phyloP scores from a whole-genome alignment of 2,888 invertebrate genomes.

The Pollenia angustigena region DNA sequence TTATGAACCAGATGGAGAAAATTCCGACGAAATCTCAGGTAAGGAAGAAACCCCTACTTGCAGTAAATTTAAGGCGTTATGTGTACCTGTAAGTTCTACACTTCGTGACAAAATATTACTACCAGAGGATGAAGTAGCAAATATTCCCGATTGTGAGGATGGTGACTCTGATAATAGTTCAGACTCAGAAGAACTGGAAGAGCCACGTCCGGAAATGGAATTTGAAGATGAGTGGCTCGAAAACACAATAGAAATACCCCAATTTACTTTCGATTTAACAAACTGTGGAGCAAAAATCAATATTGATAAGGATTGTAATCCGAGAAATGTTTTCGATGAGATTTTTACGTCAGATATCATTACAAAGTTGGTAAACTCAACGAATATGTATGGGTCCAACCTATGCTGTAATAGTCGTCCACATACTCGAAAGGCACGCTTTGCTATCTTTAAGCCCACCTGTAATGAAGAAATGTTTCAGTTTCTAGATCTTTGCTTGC shows the following conservation, averaged over 20 bases:
- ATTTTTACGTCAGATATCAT: too few relatives aligned
- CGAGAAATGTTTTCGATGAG: too few relatives aligned
- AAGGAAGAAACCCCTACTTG: not conserved
- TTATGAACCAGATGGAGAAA: constrained; percentile 25
- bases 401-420: not conserved
- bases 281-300: not conserved
- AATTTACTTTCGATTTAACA: constrained; percentile 38
- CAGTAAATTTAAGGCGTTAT: constrained; percentile 8
- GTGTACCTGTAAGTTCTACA: not conserved
- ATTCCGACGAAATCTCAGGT: not conserved
- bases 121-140: not conserved
- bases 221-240: constrained; percentile 16
- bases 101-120: not conserved
- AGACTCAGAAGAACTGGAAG: constrained; percentile 18
- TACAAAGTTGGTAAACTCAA: too few relatives aligned
- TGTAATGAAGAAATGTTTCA: constrained; percentile 30
- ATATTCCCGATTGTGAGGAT: not conserved
- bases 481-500: too few relatives aligned
- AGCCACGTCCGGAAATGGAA: not conserved
- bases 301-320: too few relatives aligned
- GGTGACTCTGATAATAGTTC: constrained; percentile 23
- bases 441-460: not conserved
- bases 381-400: too few relatives aligned
- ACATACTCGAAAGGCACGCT: not conserved
- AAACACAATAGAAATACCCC: constrained; percentile 30